Conservation (phyloP, 2,888 invertebrate genomes). For the Philereme vetulata region DNA sequence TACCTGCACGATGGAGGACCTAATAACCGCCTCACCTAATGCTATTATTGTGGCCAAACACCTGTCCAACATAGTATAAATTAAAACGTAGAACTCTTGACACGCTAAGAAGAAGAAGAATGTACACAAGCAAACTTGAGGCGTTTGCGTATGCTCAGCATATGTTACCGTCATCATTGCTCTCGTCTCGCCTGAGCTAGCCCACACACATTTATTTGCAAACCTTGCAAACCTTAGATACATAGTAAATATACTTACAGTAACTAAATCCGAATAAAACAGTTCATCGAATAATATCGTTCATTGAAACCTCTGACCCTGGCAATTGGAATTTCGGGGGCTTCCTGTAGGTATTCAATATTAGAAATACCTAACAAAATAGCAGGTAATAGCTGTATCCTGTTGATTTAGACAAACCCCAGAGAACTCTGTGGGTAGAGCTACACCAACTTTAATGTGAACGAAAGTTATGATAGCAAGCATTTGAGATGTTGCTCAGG, state of each 20-base stretch:
- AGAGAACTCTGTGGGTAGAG: constrained; percentile 13
- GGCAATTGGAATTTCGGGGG: constrained; percentile 19
- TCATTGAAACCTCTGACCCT: constrained; percentile 26
- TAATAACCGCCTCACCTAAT: too few species aligned
- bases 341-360: constrained; percentile 23
- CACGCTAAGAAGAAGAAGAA: too few species aligned
- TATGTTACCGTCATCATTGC: too few species aligned
- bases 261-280: background rate
- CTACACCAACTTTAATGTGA: constrained; percentile 26
- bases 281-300: constrained; percentile 16
- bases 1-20: too few species aligned
- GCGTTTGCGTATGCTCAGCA: too few species aligned
- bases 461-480: constrained; percentile 33
- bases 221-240: too few species aligned
- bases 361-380: constrained; percentile 15
- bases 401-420: constrained; percentile 16
- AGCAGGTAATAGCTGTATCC: constrained; percentile 10
- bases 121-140: too few species aligned
- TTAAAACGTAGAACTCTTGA: too few species aligned
- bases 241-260: background rate
- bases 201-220: too few species aligned
- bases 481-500: constrained; percentile 24
- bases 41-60: too few species aligned
- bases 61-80: too few species aligned
- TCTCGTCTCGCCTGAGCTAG: too few species aligned